Base-by-base conservation (phyloP, 2,113 vertebrate species). In the Oreochromis spilurus region DNA sequence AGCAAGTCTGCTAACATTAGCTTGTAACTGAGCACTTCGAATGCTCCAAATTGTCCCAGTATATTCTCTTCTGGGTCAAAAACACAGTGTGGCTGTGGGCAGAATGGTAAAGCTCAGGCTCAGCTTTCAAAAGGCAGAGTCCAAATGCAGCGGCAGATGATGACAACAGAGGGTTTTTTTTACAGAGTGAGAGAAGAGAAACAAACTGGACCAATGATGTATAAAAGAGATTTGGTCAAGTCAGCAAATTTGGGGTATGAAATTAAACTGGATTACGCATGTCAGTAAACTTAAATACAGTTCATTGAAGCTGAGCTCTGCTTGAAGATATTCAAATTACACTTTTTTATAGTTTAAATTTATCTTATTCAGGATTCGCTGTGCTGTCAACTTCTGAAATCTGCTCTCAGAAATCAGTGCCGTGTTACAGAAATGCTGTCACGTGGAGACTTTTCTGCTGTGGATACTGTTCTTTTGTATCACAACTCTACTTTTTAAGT, bases 51-150 rank as follows among this genome's bases (percentile, higher is more conserved):
- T 12, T 50, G 24, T 11, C 14, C 43, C 2, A 75, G 67, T 75
- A 75, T 48, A 24, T 45, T 75, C 2, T 2, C 24, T 0, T 48
- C 40, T 48, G 24, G 40, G 14, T 48, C 0, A 24, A 0, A 45
- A 75, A 48, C 24, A 48, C 40, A 29, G 43, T 29, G 21, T 29
- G 40, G 2, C 14, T 72, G 40, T 48, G 67, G 4, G 21, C 67
- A 43, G 36, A 45, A 72, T 45, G 21, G 5, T 17, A 45, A 45
- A 10, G 38, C 38, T 16, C 21, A 26, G 13, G 1, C 62, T 70
- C 3, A 17, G 5, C 21, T 10, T 29, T 72, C 45, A 72, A 72
- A 17, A 72, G 19, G 48, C 17, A 9, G 17, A 50, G 6, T 48
- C 67, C 40, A 48, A 72, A 29, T 45, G 14, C 67, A 48, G 14